These are phyloP conservation scores for Micronycteris hirsuta DNA, from an alignment of 2,113 vertebrate species.

Conservation along the genomic window DNA sequence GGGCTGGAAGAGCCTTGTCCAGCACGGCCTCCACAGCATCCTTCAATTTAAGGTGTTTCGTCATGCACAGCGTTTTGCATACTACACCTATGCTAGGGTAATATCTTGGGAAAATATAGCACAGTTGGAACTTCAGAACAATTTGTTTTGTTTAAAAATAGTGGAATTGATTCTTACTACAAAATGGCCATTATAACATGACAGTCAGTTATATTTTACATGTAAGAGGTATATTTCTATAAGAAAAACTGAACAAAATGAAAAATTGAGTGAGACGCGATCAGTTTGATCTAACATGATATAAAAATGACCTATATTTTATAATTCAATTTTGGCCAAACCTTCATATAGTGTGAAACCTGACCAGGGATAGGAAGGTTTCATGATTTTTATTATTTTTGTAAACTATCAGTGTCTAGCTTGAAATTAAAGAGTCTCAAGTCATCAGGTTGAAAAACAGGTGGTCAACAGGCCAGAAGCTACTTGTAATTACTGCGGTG, in stretches of 20 bases:
- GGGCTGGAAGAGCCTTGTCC: no score
- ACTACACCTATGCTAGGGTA: background rate
- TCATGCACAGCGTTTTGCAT: background rate
- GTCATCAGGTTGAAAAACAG: conserved; percentile 66
- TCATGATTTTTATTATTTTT: background rate
- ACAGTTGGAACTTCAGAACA: background rate
- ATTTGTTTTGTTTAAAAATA: conserved; percentile 21
- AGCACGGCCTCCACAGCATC: no score
- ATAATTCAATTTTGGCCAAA: background rate
- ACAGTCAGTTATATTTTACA: background rate
- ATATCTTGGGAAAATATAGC: background rate
- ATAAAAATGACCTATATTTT: background rate
- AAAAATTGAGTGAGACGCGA: conserved; percentile 7
- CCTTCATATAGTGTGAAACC: background rate
- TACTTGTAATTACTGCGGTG: conserved; percentile 68
- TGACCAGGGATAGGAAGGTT: background rate
- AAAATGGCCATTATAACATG: conserved; percentile 35
- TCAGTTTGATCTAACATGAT: background rate
- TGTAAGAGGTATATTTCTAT: background rate
- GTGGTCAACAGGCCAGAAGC: conserved; percentile 66
- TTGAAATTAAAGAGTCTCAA: conserved; percentile 56
- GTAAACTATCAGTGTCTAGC: background rate
- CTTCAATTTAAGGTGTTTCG: background rate
- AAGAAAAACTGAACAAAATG: conserved; percentile 43
- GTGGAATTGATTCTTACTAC: background rate